Evolutionary conservation across 2,888 invertebrate species (phyloP).

Genomic region (Cataglyphis cursor): DNA sequence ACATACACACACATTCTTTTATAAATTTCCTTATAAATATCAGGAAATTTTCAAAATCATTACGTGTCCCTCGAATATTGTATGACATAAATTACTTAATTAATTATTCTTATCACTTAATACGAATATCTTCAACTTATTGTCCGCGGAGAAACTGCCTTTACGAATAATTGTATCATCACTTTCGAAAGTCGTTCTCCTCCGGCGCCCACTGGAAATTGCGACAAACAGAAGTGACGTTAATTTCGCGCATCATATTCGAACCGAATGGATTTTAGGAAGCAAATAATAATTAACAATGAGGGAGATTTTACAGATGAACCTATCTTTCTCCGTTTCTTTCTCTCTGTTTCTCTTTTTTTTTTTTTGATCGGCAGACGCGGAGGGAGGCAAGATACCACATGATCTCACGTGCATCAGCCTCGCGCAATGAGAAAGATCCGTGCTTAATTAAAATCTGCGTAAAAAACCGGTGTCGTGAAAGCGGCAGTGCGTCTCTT

Average conservation of each 20-base stretch:
- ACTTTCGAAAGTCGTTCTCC: constrained; percentile 54
- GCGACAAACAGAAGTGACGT: constrained; percentile 42
- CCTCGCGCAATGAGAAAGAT: constrained; percentile 54
- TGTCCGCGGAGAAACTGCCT: constrained; percentile 42
- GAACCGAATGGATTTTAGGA: constrained; percentile 9
- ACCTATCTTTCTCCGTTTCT: neutral
- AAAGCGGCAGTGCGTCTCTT: constrained; percentile 59
- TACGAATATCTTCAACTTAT: constrained; percentile 34
- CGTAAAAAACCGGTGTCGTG: constrained; percentile 61
- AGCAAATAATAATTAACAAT: constrained; percentile 39
- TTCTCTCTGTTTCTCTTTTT: neutral
- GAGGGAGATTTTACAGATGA: constrained; percentile 30
- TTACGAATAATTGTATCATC: constrained; percentile 48
- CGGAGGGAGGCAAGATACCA: neutral
- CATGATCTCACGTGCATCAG: constrained; percentile 12
- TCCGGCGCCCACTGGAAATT: constrained; percentile 36
- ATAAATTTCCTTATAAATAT: neutral
- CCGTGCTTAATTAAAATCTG: constrained; percentile 65
- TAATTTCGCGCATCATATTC: constrained; percentile 36
- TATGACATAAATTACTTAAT: neutral
- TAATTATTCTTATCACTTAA: constrained; percentile 31
- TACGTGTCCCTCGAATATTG: neutral
- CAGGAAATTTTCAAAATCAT: neutral
- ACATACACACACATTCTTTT: neutral
- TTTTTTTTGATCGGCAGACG: constrained; percentile 9